Percentiles rank a stretch among this genome's conserved stretches.
These are phyloP conservation scores for Pecten maximus DNA, from an alignment of 2,888 invertebrate genomes.

Conservation along the genomic window DNA sequence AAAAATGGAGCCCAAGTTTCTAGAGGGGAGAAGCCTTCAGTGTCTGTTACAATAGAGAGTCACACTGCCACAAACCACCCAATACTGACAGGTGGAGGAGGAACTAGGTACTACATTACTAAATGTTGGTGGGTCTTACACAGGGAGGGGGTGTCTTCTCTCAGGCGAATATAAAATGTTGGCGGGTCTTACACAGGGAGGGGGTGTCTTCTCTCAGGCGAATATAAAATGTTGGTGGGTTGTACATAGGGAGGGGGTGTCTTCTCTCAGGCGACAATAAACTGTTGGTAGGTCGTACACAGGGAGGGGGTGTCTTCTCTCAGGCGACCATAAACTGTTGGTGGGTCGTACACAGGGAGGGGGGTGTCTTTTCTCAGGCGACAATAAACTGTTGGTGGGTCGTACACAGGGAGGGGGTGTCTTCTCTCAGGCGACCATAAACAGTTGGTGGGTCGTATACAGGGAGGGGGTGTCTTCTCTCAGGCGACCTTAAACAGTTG, in stretches of 20 bases:
- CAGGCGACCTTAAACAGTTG: background rate
- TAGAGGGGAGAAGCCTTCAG: background rate
- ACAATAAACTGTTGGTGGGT: too few relatives aligned
- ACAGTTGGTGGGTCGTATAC: background rate
- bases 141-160: background rate
- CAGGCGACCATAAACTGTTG: too few relatives aligned
- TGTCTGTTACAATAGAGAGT: background rate
- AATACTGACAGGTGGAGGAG: background rate
- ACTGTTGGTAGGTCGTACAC: too few relatives aligned
- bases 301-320: too few relatives aligned
- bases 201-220: background rate
- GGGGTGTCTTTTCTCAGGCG: too few relatives aligned
- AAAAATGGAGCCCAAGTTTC: conserved; percentile 22
- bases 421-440: background rate
- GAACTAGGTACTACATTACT: background rate
- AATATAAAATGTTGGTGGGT: too few relatives aligned
- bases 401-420: too few relatives aligned
- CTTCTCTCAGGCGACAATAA: background rate
- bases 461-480: background rate
- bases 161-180: background rate
- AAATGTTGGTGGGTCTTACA: background rate
- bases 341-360: too few relatives aligned
- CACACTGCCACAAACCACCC: background rate
- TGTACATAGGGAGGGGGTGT: too few relatives aligned
- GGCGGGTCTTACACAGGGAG: background rate